These are phyloP conservation scores for Sciurus vulgaris DNA, from an alignment of 2,797 vertebrate genomes.

Conservation along the genomic window DNA sequence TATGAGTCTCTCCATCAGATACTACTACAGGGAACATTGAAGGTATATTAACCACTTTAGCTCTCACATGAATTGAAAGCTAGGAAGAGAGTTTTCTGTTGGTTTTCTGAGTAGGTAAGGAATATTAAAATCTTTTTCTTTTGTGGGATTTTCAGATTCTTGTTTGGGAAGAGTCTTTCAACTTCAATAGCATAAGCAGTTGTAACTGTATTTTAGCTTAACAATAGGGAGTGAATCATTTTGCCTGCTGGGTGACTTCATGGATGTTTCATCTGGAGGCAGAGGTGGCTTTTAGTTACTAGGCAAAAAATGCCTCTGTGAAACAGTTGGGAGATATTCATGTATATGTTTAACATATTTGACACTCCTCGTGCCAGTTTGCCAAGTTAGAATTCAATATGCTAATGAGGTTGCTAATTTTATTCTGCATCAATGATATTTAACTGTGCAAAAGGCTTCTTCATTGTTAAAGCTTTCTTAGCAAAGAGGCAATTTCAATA, in stretches of 20 bases:
- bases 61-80: neutral
- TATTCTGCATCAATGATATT: neutral
- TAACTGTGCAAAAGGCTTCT: neutral
- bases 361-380: neutral
- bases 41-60: neutral
- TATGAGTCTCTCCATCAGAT: neutral
- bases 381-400: constrained; percentile 24
- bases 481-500: neutral
- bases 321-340: constrained; percentile 16
- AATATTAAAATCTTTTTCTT: neutral
- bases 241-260: neutral
- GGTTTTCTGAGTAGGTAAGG: constrained; percentile 14
- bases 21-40: neutral
- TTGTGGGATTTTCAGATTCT: neutral
- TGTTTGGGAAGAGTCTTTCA: constrained; percentile 24
- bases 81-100: constrained; percentile 5
- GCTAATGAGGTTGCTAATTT: constrained; percentile 34
- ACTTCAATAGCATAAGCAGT: neutral
- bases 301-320: neutral
- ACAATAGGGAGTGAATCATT: neutral
- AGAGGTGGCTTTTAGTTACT: constrained; percentile 19
- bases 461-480: constrained; percentile 30
- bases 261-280: neutral
- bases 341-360: neutral
- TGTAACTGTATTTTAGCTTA: neutral